Conservation (phyloP, 2,113 vertebrate genomes). For the Ranitomeya imitator region DNA sequence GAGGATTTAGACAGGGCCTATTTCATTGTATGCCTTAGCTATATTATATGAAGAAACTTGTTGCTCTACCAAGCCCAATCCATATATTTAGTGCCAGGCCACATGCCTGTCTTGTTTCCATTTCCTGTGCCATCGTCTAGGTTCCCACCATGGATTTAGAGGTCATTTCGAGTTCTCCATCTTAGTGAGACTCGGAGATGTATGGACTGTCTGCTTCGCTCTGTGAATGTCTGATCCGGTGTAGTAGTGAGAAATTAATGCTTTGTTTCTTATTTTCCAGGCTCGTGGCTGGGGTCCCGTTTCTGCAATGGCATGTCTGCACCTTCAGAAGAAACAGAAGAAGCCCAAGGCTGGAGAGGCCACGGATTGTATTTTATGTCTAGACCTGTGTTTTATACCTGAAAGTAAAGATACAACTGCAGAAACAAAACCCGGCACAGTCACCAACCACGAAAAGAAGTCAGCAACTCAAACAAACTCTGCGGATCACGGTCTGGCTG, state of each 20-base stretch:
- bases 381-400: constrained; percentile 56
- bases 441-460: not conserved
- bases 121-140: not conserved
- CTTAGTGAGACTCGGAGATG: too few relatives aligned
- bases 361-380: constrained; percentile 65
- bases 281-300: constrained; percentile 77
- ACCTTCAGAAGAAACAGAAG: constrained; percentile 68
- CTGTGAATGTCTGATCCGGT: not conserved
- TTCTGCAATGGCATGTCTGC: constrained; percentile 69
- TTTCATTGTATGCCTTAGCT: too few relatives aligned
- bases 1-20: too few relatives aligned
- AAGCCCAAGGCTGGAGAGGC: constrained; percentile 64
- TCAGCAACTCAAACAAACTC: not conserved
- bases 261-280: constrained; percentile 64
- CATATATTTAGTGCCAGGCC: too few relatives aligned
- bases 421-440: constrained; percentile 17
- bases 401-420: constrained; percentile 37
- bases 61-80: too few relatives aligned
- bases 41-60: too few relatives aligned
- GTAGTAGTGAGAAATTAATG: not conserved
- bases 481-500: not conserved
- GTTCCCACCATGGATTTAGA: not conserved
- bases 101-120: not conserved
- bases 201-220: not conserved
- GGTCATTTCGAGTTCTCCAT: too few relatives aligned